phyloP scores from a whole-genome alignment of 1,140 invertebrate genomes.

The Aricia agestis region DNA sequence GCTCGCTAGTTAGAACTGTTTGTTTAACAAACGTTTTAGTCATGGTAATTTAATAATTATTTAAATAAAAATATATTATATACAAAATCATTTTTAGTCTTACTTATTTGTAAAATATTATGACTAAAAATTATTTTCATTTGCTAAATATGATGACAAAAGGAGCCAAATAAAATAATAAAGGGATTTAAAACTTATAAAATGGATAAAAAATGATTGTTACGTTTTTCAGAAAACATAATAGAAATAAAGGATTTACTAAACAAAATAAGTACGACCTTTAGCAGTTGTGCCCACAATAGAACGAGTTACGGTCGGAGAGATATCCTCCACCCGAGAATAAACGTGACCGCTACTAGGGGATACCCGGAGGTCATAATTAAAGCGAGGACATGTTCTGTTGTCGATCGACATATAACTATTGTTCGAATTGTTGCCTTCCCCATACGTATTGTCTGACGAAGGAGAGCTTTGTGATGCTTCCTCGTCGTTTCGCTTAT shows the following conservation, averaged over 20 bases:
- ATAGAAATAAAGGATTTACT: constrained; percentile 23
- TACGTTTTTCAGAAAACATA: constrained; percentile 21
- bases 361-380: constrained; percentile 72
- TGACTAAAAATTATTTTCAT: too few relatives aligned
- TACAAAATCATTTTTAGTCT: too few relatives aligned
- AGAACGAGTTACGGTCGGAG: constrained; percentile 58
- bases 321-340: constrained; percentile 71
- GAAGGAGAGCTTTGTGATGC: constrained; percentile 68
- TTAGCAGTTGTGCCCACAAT: constrained; percentile 51
- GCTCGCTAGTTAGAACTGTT: constrained; percentile 60
- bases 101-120: too few relatives aligned
- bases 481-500: constrained; percentile 61
- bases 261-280: constrained; percentile 51
- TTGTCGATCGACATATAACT: constrained; percentile 74
- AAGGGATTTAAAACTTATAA: too few relatives aligned
- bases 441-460: constrained; percentile 68
- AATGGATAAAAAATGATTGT: background rate
- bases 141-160: too few relatives aligned
- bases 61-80: too few relatives aligned
- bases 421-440: constrained; percentile 73
- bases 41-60: too few relatives aligned
- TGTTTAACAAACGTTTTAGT: constrained; percentile 34
- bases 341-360: constrained; percentile 70
- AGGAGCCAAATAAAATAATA: too few relatives aligned
- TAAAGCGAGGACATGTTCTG: constrained; percentile 70